Base-by-base conservation (phyloP, 2,888 invertebrate genomes). In the Pheosia tremula region DNA sequence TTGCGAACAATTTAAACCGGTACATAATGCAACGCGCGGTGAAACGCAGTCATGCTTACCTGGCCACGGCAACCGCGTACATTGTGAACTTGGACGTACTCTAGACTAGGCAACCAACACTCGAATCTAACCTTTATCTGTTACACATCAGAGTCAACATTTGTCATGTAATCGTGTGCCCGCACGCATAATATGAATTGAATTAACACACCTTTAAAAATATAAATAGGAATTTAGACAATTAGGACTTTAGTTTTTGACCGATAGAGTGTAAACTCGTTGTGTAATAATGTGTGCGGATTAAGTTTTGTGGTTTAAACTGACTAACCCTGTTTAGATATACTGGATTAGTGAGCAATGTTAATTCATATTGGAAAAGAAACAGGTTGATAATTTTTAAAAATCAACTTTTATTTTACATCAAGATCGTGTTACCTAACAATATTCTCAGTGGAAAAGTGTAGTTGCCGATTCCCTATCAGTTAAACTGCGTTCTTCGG, bases 21-120 rank as follows among this genome's bases (percentile, higher is more conserved):
- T 57, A 24, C 37, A 56, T 59, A 49, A 55, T 61, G 69, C 73
- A 66, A 67, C 60, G 57, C 66, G 55, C 61, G 64, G 67, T 66
- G 66, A 74, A 74, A 69, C 67, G 64, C 36, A 59, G 72, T 68
- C 45, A 68, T 60, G 74, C 62, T 36, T 57, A 10, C 5, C 3
- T 52, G 50, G 60, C 38, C 67, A 62, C 56, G 9, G 10, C 11
- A 53, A 9, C 41, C 37, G 55, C 57, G 45, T 56, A 59, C 13
- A 39, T 45, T 66, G 45, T 13, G 55, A 53, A 63, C 62, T 58
- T 61, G 41, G 39, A 6, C 54, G 37, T 37, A 38, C 9, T n/a
- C 47, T 47, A 4, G 5, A 47, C 47, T n/a, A n/a, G 3, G n/a
- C 50, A 8, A 50, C 50, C 4, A 4, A 50, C 24, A 50, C 13